These are phyloP conservation scores for Coelopa pilipes DNA, from an alignment of 2,888 invertebrate genomes.

Conservation along the genomic window DNA sequence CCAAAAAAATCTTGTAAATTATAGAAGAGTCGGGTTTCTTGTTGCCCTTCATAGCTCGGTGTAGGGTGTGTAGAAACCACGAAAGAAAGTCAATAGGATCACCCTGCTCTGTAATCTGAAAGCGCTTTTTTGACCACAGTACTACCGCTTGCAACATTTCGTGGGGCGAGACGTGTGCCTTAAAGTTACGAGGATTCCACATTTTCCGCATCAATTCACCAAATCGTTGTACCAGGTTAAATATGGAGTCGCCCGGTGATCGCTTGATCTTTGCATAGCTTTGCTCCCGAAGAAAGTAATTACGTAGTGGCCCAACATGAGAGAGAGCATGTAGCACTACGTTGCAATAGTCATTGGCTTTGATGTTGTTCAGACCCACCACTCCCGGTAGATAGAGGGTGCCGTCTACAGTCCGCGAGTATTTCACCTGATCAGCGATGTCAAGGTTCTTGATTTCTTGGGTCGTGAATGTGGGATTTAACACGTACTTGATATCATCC, in stretches of 20 bases:
- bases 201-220: constrained; percentile 96
- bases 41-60: constrained; percentile 92
- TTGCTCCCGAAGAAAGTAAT: constrained; percentile 94
- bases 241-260: constrained; percentile 95
- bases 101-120: constrained; percentile 98
- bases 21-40: constrained; percentile 90
- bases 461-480: constrained; percentile 94
- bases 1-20: constrained; percentile 93
- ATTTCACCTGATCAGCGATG: constrained; percentile 72
- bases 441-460: constrained; percentile 87
- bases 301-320: constrained; percentile 92
- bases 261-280: constrained; percentile 90
- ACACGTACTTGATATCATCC: constrained; percentile 97
- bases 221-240: constrained; percentile 88
- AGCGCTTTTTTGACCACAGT: constrained; percentile 94
- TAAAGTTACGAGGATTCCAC: constrained; percentile 99
- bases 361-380: constrained; percentile 97
- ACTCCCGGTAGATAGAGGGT: constrained; percentile 97
- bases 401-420: constrained; percentile 95
- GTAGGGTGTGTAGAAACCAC: constrained; percentile 97
- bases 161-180: constrained; percentile 99
- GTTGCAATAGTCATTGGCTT: constrained; percentile 99
- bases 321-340: constrained; percentile 95
- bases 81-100: constrained; percentile 98
- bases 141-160: constrained; percentile 99